Conservation (phyloP, 23 tunicate species). For the Trididemnum miniatum region DNA sequence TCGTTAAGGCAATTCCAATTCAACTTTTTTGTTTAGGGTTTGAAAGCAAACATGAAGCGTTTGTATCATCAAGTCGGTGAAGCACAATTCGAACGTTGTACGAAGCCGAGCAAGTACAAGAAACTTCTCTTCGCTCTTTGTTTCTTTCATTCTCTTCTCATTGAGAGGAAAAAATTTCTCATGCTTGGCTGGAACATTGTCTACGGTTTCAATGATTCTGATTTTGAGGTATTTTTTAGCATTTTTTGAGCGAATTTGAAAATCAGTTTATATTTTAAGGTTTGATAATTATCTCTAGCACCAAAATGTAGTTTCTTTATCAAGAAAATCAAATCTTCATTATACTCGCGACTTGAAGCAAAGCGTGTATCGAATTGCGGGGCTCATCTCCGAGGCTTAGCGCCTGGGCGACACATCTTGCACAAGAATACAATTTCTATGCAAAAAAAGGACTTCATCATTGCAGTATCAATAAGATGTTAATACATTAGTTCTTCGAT, state of each 20-base stretch:
- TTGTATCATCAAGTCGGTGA: constrained; percentile 85
- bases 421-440: neutral
- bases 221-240: constrained; percentile 76
- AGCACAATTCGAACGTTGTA: constrained; percentile 71
- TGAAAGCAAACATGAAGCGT: constrained; percentile 99
- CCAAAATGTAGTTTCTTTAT: no score
- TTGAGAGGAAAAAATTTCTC: constrained; percentile 98
- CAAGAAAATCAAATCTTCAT: no score
- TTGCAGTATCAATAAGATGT: no score
- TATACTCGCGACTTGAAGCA: no score
- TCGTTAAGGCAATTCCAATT: no score
- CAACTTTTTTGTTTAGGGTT: constrained; percentile 77
- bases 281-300: no score
- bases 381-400: no score
- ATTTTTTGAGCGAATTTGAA: neutral
- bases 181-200: constrained; percentile 99
- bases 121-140: constrained; percentile 96
- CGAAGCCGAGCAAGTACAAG: constrained; percentile 84
- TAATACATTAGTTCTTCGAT: no score
- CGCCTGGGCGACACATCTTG: no score
- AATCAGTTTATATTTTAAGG: no score
- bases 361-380: no score
- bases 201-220: constrained; percentile 99
- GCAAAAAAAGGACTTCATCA: no score
- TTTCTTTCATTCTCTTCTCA: constrained; percentile 97